Conservation (phyloP, 2,113 vertebrate genomes). For the Meles meles region DNA sequence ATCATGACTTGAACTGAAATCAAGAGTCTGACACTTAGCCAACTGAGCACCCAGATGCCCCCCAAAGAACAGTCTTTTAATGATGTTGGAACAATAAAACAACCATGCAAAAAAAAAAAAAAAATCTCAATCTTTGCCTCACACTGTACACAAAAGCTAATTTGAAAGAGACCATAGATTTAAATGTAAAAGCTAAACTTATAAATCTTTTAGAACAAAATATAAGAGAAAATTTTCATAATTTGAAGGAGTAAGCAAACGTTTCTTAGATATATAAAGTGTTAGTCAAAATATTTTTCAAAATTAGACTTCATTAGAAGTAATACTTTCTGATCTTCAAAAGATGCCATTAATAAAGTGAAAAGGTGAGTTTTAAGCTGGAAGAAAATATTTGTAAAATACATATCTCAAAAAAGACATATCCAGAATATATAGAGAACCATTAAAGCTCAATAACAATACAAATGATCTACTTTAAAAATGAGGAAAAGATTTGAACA, state of each 20-base stretch:
- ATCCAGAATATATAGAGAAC: neutral
- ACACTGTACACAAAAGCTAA: neutral
- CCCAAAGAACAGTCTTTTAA: neutral
- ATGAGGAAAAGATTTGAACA: neutral
- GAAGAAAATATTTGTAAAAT: constrained; percentile 31
- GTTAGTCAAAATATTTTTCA: neutral
- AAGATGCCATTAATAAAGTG: neutral
- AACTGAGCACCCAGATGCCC: neutral
- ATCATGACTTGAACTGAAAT: neutral
- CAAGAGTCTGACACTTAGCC: neutral
- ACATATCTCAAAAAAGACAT: neutral
- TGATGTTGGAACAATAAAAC: neutral
- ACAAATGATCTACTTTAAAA: neutral
- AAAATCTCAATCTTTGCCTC: neutral
- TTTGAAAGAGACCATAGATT: neutral
- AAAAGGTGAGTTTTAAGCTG: constrained; percentile 2
- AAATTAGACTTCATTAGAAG: neutral
- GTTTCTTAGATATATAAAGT: neutral
- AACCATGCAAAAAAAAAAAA: neutral
- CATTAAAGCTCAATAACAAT: neutral
- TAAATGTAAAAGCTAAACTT: constrained; percentile 14
- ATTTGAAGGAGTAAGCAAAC: neutral
- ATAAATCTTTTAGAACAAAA: constrained; percentile 2
- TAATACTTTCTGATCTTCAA: neutral
- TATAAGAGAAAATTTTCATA: neutral